Conservation (phyloP, 2,888 invertebrate genomes). For the Neoitamus cyanurus region DNA sequence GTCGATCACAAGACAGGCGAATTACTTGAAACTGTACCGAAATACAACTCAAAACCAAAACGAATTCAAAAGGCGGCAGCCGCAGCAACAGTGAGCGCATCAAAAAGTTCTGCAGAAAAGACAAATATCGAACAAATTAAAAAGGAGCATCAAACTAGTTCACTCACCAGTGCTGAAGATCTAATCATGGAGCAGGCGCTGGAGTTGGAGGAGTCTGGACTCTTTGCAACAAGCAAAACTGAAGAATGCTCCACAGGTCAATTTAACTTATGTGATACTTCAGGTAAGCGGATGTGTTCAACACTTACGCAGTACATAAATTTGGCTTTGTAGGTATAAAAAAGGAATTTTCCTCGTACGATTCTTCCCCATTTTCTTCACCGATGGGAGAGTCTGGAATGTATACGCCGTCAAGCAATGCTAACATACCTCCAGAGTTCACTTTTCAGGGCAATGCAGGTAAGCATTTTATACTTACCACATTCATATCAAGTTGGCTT, state of each 20-base stretch:
- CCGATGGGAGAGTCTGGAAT: slow-evolving; percentile 6
- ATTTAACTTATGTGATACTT: background rate
- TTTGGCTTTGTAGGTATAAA: background rate
- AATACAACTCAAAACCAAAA: slow-evolving; percentile 57
- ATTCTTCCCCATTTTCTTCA: background rate
- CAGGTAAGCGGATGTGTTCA: background rate
- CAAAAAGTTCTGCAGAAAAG: slow-evolving; percentile 53
- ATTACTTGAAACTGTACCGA: slow-evolving; percentile 64
- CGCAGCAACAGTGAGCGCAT: slow-evolving; percentile 51
- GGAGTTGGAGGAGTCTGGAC: slow-evolving; percentile 64
- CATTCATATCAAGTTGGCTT: background rate
- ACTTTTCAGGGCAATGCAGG: background rate
- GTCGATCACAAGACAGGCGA: slow-evolving; percentile 67
- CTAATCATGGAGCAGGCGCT: slow-evolving; percentile 65
- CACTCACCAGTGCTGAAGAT: slow-evolving; percentile 63
- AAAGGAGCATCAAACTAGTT: slow-evolving; percentile 51
- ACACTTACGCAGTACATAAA: background rate
- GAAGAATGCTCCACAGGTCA: background rate
- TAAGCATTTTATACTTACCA: background rate
- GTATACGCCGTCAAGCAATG: background rate
- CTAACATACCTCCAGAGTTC: background rate
- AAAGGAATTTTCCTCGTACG: slow-evolving; percentile 7
- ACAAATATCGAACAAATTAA: slow-evolving; percentile 54
- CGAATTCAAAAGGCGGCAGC: slow-evolving; percentile 55
- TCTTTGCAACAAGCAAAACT: slow-evolving; percentile 45